Conservation (phyloP, 2,888 invertebrate genomes). For the Stenurella melanura region DNA sequence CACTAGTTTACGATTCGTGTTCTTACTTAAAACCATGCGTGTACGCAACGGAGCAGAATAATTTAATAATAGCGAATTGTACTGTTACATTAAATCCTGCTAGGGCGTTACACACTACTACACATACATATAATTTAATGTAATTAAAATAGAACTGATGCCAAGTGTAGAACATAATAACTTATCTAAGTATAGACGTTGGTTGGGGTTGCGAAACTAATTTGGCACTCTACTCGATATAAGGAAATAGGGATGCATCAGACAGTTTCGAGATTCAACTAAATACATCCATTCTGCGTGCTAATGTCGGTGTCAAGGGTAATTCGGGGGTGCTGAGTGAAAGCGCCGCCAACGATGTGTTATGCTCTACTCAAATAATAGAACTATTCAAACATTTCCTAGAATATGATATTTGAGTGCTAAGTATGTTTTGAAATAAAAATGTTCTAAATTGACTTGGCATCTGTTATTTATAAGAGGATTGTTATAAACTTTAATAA, state of each 20-base stretch:
- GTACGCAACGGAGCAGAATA: constrained; percentile 37
- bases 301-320: constrained; percentile 6
- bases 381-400: background rate
- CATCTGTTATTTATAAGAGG: too few relatives aligned
- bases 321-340: constrained; percentile 25
- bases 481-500: too few relatives aligned
- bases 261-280: constrained; percentile 44
- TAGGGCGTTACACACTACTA: constrained; percentile 44
- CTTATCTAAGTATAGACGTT: constrained; percentile 39
- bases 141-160: constrained; percentile 45
- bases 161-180: constrained; percentile 45
- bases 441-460: too few relatives aligned
- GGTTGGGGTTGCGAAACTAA: constrained; percentile 50
- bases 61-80: constrained; percentile 46
- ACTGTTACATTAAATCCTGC: constrained; percentile 38
- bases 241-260: constrained; percentile 40
- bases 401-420: too few relatives aligned
- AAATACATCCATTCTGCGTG: constrained; percentile 37
- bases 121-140: constrained; percentile 45
- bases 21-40: constrained; percentile 25
- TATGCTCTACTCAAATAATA: constrained; percentile 1
- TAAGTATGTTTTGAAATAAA: too few relatives aligned
- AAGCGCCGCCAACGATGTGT: background rate
- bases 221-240: constrained; percentile 51
- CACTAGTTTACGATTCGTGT: too few relatives aligned